Evolutionary conservation across 2,888 invertebrate genomes (phyloP).

Genomic region (Linhomoeus sp.): DNA sequence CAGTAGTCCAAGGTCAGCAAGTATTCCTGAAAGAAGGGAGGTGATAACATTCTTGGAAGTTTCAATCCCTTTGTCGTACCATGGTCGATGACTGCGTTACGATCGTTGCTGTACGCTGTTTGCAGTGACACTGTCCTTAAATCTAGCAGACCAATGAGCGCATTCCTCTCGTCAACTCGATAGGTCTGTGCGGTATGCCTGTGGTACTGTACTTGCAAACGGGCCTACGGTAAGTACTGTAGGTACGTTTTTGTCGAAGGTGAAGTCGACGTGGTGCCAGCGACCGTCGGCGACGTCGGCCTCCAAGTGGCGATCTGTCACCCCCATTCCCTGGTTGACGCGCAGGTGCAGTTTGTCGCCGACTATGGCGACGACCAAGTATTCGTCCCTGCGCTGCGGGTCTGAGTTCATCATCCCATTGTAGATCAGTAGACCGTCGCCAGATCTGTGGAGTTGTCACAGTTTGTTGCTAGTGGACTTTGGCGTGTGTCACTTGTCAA

Average conservation of each 20-base stretch:
- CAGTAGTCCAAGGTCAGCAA: not conserved
- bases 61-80: too few species aligned
- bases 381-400: conserved; percentile 42
- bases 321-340: conserved; percentile 71
- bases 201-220: too few species aligned
- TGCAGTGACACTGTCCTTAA: too few species aligned
- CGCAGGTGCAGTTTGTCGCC: conserved; percentile 70
- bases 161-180: too few species aligned
- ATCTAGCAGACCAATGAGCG: too few species aligned
- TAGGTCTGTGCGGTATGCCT: too few species aligned
- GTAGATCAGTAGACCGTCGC: conserved; percentile 45
- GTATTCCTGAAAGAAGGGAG: not conserved
- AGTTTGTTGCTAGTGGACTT: too few species aligned
- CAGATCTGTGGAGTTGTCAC: too few species aligned
- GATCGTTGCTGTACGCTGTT: too few species aligned
- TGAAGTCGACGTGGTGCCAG: conserved; percentile 90
- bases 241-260: conserved; percentile 26
- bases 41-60: too few species aligned
- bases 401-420: conserved; percentile 7
- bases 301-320: conserved; percentile 32
- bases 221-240: too few species aligned
- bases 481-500: conserved; percentile 6
- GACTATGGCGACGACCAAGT: conserved; percentile 75
- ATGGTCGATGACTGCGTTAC: too few species aligned
- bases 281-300: conserved; percentile 54